Base-by-base conservation (phyloP, 2,113 vertebrate species). In the Physeter macrocephalus region DNA sequence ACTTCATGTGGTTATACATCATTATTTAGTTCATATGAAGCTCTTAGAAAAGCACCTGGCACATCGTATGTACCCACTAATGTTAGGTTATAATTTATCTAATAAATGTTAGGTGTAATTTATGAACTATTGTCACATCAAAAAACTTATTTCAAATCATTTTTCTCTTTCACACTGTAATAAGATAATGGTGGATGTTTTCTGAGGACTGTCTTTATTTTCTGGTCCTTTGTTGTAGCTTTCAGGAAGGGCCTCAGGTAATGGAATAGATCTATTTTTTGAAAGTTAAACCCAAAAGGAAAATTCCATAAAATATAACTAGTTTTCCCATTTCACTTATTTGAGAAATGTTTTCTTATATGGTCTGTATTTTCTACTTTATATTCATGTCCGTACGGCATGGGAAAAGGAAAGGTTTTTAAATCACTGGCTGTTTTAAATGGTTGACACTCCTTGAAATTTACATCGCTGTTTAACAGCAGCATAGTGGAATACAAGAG, bases 311-410 rank as follows among this genome's bases (percentile, higher is more conserved):
- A 88, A 88, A 59, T 75, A 46, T 75, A 39, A 71, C 25, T 20
- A 67, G 12, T 75, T 92, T 89, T 92, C 21, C 17, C 29, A 77
- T 92, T 96, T 94, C 61, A 87, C 77, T 81, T 80, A 46, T 31
- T 84, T 96, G 52, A 75, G 17, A 86, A 87, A 81, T 75, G 13
- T 77, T 49, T 54, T 93, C 46, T 91, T 95, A 69, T 6, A 11
- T 92, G 57, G 41, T 75, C 46, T 88, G 0, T 88, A 67, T 96
- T 97, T 97, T 93, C 57, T 88, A 80, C 27, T 94, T 93, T 96
- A 95, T 92, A 20, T 94, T 91, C 54, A 34, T 83, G 61, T 95
- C 62, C 69, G 5, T 78, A 34, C 72, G 34, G 54, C 49, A 34
- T 59, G 49, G 14, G 15, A 39, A 82, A 94, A 91, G 36, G 39